Evolutionary conservation across 37 sponge, comb jelly and placozoan species (phyloP).

Genomic region (Haliclona indistincta): DNA sequence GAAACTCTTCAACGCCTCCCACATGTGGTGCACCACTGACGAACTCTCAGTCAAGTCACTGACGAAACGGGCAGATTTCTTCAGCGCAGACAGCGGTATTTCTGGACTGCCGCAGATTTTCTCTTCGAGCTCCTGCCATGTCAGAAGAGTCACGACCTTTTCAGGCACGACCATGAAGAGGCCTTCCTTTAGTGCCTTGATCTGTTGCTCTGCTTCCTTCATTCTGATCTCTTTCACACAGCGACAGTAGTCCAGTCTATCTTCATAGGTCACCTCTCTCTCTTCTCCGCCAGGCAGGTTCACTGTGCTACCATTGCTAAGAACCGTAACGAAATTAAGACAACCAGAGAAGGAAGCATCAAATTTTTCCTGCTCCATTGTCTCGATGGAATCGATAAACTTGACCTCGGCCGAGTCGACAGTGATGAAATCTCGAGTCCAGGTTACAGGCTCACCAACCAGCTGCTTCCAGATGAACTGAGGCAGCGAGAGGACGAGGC

Average conservation of each 20-base stretch:
- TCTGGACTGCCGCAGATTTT: constrained; percentile 92
- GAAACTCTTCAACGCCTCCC: constrained; percentile 86
- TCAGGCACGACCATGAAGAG: constrained; percentile 67
- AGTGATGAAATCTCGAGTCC: constrained; percentile 81
- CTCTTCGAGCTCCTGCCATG: constrained; percentile 88
- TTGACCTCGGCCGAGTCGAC: constrained; percentile 87
- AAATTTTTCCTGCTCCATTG: constrained; percentile 72
- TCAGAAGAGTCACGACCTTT: constrained; percentile 74
- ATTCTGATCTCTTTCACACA: constrained; percentile 69
- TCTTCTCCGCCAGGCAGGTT: constrained; percentile 51
- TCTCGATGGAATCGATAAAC: constrained; percentile 77
- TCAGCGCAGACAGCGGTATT: constrained; percentile 68
- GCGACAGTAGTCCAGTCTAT: constrained; percentile 66
- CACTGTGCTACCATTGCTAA: constrained; percentile 72
- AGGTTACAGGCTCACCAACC: constrained; percentile 79
- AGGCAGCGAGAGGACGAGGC: constrained; percentile 80
- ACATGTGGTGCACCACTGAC: constrained; percentile 72
- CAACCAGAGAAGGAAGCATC: constrained; percentile 58
- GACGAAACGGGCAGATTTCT: constrained; percentile 63
- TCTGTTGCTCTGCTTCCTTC: constrained; percentile 75
- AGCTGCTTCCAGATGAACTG: constrained; percentile 94
- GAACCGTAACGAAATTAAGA: constrained; percentile 73
- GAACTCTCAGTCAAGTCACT: constrained; percentile 37
- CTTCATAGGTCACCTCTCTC: constrained; percentile 61
- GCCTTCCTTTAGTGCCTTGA: constrained; percentile 61